Evolutionary conservation across 2,797 vertebrate genomes (phyloP), one percentile per base, ranked within the genome.

Genomic region (Staurois parvus): DNA sequence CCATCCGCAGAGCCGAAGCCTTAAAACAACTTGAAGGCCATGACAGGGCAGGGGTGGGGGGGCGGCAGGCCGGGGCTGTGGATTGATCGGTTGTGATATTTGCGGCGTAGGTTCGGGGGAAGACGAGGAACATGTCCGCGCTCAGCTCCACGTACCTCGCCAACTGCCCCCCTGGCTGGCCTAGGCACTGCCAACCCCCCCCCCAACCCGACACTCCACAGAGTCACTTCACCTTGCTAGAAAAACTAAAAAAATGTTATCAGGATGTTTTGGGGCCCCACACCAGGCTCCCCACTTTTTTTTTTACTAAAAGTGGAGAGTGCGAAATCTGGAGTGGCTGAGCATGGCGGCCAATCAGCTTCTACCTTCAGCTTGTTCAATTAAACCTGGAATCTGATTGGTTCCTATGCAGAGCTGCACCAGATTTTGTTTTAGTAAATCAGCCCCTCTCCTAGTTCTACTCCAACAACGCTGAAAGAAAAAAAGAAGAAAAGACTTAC

Each of bases 21-120:
- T 89, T 91, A 89, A 90, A 90, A 89, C 86, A 76, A 89, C 89
- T 90, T 88, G 89, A 90, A 88, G 85, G 89, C 90, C 90, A 87
- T 88, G 87, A 90, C 91, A 89, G 91, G 78, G 6, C 0, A 8
- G 37, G 37, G 34, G 85, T 88, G 91, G 89, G 86, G 89, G 89
- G 88, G 91, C 90, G 85, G 83, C 69, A 80, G 88, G 83, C 88
- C 86, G 90, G 92, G 89, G 91, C 90, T 88, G 87, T 66, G 28
- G 91, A 92, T 85, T 89, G 88, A 92, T 91, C 79, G 6, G 90
- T 92, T 91, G 85, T 92, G 93, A 93, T 84, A 40, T 85, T 88
- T 89, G 90, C 13, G 88, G 13, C 32, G 42, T 37, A 19, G 67
- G 40, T 78, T 62, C 32, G 30, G 69, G 26, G 42, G 30, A 3